Base-by-base conservation (phyloP, 2,888 invertebrate genomes). In the Troides helena region DNA sequence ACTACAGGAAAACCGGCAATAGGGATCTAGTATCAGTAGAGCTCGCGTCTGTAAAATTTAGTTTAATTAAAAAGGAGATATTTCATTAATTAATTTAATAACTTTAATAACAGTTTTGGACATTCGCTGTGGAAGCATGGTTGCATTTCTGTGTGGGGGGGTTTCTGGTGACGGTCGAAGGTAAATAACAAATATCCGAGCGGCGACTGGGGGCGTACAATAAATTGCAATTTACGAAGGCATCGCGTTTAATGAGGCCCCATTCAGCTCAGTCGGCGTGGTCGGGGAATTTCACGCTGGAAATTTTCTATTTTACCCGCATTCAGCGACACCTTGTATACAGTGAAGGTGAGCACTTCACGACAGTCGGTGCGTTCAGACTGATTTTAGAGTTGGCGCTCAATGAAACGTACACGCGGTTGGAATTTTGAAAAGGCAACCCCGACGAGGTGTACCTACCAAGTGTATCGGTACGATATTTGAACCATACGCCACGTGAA, bases 241-340 rank as follows among this genome's bases (percentile, higher is more conserved):
- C 78, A 75, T 76, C 76, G 73, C 77, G 74, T 81, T 81, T 82
- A 84, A 84, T 82, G 83, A 84, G 82, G 78, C 79, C 78, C 78
- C 78, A 81, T 83, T 82, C 81, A 81, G 56, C 56, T 39, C n/a
- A 70, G 66, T 62, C 57, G 70, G 75, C 73, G 74, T 71, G 75
- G 77, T 76, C 75, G 61, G 62, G 76, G 76, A 79, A 81, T 77
- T 81, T 80, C 75, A 78, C 77, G 76, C 73, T 76, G 80, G 80
- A 83, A 76, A 81, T 84, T 85, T 53, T 80, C 78, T 81, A 81
- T 81, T 81, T 82, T 79, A 78, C 76, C 39, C 74, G 77, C 80
- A 78, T 77, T 74, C 74, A 74, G 75, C 75, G 70, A 73, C 69
- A 72, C 73, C 72, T 72, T 73, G 59, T 56, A 68, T 62, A 74